Conservation (phyloP, 1,140 invertebrate genomes). For the Oryctes rhinoceros region DNA sequence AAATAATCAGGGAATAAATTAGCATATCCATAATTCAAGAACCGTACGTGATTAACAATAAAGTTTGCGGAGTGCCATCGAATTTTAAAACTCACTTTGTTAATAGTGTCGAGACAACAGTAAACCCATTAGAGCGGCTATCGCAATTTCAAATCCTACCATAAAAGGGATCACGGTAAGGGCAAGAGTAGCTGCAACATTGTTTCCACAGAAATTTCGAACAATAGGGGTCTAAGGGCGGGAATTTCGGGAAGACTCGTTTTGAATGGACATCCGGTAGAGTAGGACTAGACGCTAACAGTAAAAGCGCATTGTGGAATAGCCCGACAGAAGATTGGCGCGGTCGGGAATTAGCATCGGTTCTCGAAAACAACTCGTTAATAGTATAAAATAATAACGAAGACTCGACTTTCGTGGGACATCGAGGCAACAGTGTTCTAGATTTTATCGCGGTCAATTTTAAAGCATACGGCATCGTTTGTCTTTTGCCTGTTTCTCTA, state of each 20-base stretch:
- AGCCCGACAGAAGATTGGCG: too few species aligned
- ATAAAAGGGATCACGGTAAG: neutral
- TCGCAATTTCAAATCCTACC: neutral
- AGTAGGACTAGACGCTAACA: conserved; percentile 7
- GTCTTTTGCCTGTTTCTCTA: too few species aligned
- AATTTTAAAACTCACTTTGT: neutral
- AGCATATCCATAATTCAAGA: too few species aligned
- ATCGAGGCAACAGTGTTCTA: conserved; percentile 21
- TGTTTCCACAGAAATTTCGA: neutral
- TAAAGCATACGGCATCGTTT: neutral
- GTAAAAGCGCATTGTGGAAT: neutral
- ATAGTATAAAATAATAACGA: too few species aligned
- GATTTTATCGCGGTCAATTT: neutral
- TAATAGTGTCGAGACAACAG: neutral
- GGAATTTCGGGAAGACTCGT: too few species aligned
- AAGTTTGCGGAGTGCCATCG: neutral
- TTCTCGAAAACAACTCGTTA: too few species aligned
- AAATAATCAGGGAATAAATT: too few species aligned
- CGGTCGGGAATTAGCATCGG: too few species aligned
- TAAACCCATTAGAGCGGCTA: neutral
- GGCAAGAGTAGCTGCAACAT: neutral
- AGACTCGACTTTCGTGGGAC: too few species aligned
- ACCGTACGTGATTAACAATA: too few species aligned
- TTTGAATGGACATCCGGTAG: too few species aligned
- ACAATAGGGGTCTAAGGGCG: too few species aligned